Base-by-base conservation (phyloP, 2,797 vertebrate genomes). In the Siniperca undulata region DNA sequence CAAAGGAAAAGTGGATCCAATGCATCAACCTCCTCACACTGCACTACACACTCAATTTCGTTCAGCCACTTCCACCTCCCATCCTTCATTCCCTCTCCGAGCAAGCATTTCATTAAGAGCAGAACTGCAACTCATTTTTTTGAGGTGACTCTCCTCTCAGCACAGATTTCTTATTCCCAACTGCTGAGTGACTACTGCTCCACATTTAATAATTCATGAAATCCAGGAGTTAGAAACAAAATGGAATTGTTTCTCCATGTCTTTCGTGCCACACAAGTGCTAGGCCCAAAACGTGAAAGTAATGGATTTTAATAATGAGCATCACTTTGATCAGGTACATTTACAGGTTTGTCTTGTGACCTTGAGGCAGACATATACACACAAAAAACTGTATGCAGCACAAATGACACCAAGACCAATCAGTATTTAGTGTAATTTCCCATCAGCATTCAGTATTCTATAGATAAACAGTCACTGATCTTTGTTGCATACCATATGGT, bases 181-280 rank as follows among this genome's bases (percentile, higher is more conserved):
- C 79, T 83, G 76, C 77, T 75, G 78, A 83, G 72, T 78, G 84
- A 83, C 73, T 90, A 77, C 79, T 80, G 84, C 81, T 75, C 44
- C 27, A 52, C 60, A 70, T 86, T 92, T 75, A 91, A 88, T 86
- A 88, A 89, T 87, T 90, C 73, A 91, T 86, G 75, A 83, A 80
- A 84, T 27, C 34, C 74, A 83, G 27, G 84, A 80, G 58, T 75
- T 78, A 22, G 67, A 70, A 74, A 80, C 61, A 64, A 52, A 81
- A 70, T 70, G 42, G 7, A 78, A 85, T 70, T 59, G 27, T 86
- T 75, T 59, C 52, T 48, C 46, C 7, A 13, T 82, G 46, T 53
- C 38, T 12, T 72, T 71, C 1, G 2, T 36, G 36, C 20, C 68
- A 65, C 73, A 80, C 36, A 42, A 42, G 40, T 42, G 40, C 10